Evolutionary conservation across 1,140 invertebrate genomes (phyloP).

Genomic region (Drosophila melanogaster): DNA sequence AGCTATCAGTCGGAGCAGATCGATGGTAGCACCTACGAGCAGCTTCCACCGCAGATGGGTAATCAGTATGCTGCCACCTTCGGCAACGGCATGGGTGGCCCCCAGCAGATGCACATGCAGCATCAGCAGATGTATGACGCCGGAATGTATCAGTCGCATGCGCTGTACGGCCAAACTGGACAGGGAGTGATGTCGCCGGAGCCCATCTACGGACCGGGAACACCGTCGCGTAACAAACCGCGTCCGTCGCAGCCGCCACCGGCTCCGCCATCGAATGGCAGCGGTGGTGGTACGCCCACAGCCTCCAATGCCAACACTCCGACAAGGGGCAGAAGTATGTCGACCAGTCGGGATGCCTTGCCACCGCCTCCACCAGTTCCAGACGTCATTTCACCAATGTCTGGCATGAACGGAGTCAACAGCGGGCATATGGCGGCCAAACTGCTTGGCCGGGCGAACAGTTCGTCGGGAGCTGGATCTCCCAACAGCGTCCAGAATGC

Average conservation of each 20-base stretch:
- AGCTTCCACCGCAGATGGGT: constrained; percentile 62
- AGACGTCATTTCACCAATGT: constrained; percentile 84
- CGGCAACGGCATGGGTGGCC: constrained; percentile 73
- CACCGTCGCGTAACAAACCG: constrained; percentile 87
- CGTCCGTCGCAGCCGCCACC: constrained; percentile 94
- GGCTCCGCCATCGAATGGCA: constrained; percentile 90
- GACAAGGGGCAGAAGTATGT: constrained; percentile 88
- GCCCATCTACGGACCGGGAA: constrained; percentile 86
- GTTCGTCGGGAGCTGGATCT: constrained; percentile 83
- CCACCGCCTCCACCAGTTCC: constrained; percentile 96
- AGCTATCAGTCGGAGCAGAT: constrained; percentile 88
- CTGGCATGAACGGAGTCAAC: constrained; percentile 64
- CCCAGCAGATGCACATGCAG: constrained; percentile 66
- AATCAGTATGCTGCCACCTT: constrained; percentile 70
- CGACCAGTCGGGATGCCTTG: constrained; percentile 88
- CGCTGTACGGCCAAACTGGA: constrained; percentile 84
- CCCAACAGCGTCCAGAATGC: constrained; percentile 75
- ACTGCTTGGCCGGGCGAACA: constrained; percentile 84
- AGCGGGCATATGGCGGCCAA: constrained; percentile 84
- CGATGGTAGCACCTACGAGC: constrained; percentile 85
- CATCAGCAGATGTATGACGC: constrained; percentile 78
- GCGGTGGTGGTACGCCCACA: constrained; percentile 89
- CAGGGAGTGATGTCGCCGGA: constrained; percentile 85
- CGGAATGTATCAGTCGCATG: constrained; percentile 80
- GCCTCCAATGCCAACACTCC: constrained; percentile 88